phyloP scores from a whole-genome alignment of 2,888 invertebrate genomes.

The Cheilosia grossa region DNA sequence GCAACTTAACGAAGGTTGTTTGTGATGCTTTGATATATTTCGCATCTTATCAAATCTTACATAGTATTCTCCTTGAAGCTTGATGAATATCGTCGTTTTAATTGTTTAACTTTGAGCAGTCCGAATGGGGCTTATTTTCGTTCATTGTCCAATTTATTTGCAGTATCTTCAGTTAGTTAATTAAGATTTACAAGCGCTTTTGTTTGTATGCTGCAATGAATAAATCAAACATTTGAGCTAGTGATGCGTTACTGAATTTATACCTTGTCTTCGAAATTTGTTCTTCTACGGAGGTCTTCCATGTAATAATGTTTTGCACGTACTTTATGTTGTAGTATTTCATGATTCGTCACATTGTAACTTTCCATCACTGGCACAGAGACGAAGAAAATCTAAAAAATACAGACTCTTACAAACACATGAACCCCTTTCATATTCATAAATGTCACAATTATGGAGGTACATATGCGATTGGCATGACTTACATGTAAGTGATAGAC shows the following conservation, averaged over 20 bases:
- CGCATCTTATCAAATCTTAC: conserved; percentile 3
- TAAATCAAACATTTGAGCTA: too few species aligned
- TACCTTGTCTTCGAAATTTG: too few species aligned
- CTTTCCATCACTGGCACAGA: too few species aligned
- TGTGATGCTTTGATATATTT: conserved; percentile 20
- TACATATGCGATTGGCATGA: too few species aligned
- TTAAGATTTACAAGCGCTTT: conserved; percentile 54
- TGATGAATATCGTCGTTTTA: conserved; percentile 5
- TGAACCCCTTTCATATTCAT: not conserved
- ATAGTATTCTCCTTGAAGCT: not conserved
- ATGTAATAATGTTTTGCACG: too few species aligned
- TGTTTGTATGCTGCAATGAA: conserved; percentile 25
- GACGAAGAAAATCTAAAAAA: not conserved
- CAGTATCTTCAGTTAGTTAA: conserved; percentile 50
- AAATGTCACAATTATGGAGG: not conserved
- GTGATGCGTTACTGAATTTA: too few species aligned
- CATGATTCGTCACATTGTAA: too few species aligned
- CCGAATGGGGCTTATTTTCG: not conserved
- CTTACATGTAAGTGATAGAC: too few species aligned
- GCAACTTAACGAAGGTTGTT: conserved; percentile 33
- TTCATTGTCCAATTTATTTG: conserved; percentile 51
- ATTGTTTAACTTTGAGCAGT: conserved; percentile 2
- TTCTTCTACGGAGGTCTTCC: too few species aligned
- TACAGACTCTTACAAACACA: too few species aligned
- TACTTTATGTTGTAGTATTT: too few species aligned